These are phyloP conservation scores for Panulirus ornatus DNA, from an alignment of 1,140 invertebrate genomes.

Conservation along the genomic window DNA sequence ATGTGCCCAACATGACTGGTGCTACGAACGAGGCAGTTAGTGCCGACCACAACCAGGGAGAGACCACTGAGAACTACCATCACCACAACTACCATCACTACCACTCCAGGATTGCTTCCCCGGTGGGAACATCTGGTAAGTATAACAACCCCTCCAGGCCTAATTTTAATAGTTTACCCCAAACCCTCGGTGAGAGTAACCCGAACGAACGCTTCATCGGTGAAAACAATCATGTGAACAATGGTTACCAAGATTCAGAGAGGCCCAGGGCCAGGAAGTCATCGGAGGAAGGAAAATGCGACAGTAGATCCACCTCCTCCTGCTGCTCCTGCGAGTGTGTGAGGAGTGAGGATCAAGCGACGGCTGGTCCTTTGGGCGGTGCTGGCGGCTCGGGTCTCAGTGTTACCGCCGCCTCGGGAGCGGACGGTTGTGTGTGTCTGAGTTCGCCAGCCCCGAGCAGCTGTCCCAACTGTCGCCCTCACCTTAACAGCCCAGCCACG, in stretches of 20 bases:
- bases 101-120: neutral
- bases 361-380: slow-evolving; percentile 13
- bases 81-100: neutral
- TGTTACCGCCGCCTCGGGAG: slow-evolving; percentile 48
- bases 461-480: neutral
- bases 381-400: slow-evolving; percentile 27
- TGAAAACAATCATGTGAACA: neutral
- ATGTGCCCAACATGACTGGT: slow-evolving; percentile 25
- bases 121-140: neutral
- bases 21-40: neutral
- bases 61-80: neutral
- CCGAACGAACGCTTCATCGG: neutral
- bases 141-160: neutral
- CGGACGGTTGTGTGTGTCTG: slow-evolving; percentile 36
- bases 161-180: neutral
- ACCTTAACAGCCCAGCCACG: neutral
- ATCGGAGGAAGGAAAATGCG: neutral
- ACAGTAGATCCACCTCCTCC: neutral
- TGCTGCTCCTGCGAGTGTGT: slow-evolving; percentile 32
- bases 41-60: neutral
- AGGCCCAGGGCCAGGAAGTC: neutral
- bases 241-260: neutral
- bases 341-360: neutral
- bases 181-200: neutral
- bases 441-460: too few relatives aligned